Conservation (phyloP, 2,888 invertebrate genomes). For the Andrena haemorrhoa region DNA sequence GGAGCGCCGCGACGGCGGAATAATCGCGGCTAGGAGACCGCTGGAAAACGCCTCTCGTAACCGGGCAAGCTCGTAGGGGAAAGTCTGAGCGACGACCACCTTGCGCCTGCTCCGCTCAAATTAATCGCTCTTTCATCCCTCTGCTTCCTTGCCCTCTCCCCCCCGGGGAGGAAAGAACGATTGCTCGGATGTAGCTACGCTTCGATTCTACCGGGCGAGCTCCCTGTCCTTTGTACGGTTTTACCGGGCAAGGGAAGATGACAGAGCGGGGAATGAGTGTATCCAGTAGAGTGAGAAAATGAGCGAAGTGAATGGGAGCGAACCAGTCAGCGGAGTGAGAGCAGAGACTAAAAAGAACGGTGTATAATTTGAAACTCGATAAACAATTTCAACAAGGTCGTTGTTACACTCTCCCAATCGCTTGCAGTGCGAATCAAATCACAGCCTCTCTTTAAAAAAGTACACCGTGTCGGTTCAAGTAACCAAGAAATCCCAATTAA, state of each 20-base stretch:
- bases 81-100: slow-evolving; percentile 20
- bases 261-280: too few species aligned
- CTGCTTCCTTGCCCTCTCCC: background rate
- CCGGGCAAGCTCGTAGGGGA: slow-evolving; percentile 24
- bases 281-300: background rate
- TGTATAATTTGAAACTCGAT: too few species aligned
- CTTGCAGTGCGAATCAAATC: background rate
- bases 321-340: background rate
- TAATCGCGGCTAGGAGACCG: slow-evolving; percentile 43
- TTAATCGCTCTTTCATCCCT: slow-evolving; percentile 38
- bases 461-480: background rate
- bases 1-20: slow-evolving; percentile 33
- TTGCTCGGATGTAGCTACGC: background rate
- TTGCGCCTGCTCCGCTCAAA: slow-evolving; percentile 28
- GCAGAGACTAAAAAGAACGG: too few species aligned
- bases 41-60: slow-evolving; percentile 32
- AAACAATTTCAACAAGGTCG: too few species aligned
- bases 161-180: background rate
- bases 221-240: too few species aligned
- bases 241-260: too few species aligned
- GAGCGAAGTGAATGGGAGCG: background rate
- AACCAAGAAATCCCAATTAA: slow-evolving; percentile 8
- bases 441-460: background rate
- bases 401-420: background rate
- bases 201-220: too few species aligned